Conservation (phyloP, 1,140 invertebrate species). For the Leptinotarsa lineolata region DNA sequence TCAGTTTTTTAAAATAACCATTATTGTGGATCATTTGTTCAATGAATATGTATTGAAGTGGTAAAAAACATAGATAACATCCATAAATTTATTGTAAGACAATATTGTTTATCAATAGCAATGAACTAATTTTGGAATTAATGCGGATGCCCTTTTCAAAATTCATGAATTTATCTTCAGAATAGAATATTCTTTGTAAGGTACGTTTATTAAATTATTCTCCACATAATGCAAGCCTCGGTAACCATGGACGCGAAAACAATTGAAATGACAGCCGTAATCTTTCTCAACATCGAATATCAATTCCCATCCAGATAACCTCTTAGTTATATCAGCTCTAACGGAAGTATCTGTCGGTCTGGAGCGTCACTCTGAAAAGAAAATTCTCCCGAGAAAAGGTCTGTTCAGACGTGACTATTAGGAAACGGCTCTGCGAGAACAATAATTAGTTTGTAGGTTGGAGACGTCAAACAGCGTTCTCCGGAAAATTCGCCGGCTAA, state of each 20-base stretch:
- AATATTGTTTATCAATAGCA: too few relatives aligned
- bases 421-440: neutral
- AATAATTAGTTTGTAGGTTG: conserved; percentile 4
- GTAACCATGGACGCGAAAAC: neutral
- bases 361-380: neutral
- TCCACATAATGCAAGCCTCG: too few relatives aligned
- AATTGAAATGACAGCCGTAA: neutral
- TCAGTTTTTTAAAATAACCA: too few relatives aligned
- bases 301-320: neutral
- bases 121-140: too few relatives aligned
- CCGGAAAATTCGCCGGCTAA: neutral
- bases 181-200: too few relatives aligned
- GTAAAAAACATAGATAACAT: too few relatives aligned
- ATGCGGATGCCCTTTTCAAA: too few relatives aligned
- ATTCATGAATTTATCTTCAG: too few relatives aligned
- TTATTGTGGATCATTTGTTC: too few relatives aligned
- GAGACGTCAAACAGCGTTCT: neutral
- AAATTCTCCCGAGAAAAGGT: neutral
- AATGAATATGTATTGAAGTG: too few relatives aligned
- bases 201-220: too few relatives aligned
- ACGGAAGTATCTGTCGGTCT: neutral
- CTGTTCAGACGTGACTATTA: neutral
- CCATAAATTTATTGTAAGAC: too few relatives aligned
- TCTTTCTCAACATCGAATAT: neutral
- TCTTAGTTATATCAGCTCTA: neutral